Evolutionary conservation across 2,888 invertebrate genomes (phyloP), one percentile per base, ranked within the genome.

Genomic region (Odontocerum albicorne): DNA sequence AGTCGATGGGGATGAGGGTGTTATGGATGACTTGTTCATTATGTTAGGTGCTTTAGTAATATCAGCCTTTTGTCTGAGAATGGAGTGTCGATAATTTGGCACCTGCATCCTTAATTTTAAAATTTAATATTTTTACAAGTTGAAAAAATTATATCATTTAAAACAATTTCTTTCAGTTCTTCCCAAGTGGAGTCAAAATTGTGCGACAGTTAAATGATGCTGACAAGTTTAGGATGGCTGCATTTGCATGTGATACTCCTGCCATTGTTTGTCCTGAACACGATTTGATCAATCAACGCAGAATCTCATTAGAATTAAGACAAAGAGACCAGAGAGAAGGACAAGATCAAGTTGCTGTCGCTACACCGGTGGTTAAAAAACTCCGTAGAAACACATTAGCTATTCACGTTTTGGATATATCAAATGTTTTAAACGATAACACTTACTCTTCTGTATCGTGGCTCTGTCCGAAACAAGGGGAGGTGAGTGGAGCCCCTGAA

Each of bases 321-420:
- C 69, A 68, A 60, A 72, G 72, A 62, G 70, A 70, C 51, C 65
- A 69, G 43, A 72, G 71, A 21, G 69, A 71, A 39, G 70, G 67
- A 27, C 66, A 68, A 19, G 71, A 73, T 49, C 55, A 57, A 35
- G 67, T 66, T 32, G 70, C 68, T 56, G 69, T 43, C 17, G 66
- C 66, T 19, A 68, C 70, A 27, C 82, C 82, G 57, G 69, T 70
- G 52, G 70, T 72, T 1, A 86, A 85, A 64, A 84, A 83, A 65
- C 70, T 80, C 13, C 78, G 80, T 67, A 76, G 83, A 59, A 87
- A 88, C 65, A 85, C 87, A 16, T 80, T 94, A 67, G 87, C 88
- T 16, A 81, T 95, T 73, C 94, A 92, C 74, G 89, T 92, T 10
- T 78, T 95, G 63, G 94, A 96, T 72, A 87, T 95, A 62, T 84